Evolutionary conservation across 1,140 invertebrate species (phyloP).

Genomic region (Pararge aegeria): DNA sequence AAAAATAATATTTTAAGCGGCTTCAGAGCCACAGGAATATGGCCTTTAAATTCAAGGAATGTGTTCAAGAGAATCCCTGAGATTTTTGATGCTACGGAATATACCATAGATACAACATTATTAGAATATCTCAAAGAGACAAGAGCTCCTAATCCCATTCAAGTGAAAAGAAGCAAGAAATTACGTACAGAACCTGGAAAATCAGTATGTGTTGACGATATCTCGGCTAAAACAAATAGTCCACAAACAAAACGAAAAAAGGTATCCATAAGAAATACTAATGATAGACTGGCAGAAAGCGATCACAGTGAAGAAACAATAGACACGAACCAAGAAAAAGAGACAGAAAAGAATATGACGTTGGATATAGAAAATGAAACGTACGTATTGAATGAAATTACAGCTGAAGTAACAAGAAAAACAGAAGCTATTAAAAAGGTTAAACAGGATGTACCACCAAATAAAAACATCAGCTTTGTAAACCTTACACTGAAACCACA

Average conservation of each 20-base stretch:
- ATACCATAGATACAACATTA: constrained; percentile 16
- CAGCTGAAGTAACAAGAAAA: constrained; percentile 1
- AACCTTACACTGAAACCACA: neutral
- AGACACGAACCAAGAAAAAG: constrained; percentile 4
- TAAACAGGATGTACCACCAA: neutral
- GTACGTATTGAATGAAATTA: constrained; percentile 6
- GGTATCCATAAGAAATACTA: too few relatives aligned
- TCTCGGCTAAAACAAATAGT: neutral
- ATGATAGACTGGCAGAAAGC: too few relatives aligned
- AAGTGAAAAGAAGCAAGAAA: constrained; percentile 22
- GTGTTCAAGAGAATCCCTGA: constrained; percentile 43
- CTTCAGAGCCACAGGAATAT: constrained; percentile 47
- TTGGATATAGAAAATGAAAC: constrained; percentile 1
- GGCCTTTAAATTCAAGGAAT: constrained; percentile 37
- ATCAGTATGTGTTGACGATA: constrained; percentile 13
- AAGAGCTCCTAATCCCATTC: constrained; percentile 22
- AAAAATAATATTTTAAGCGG: constrained; percentile 37
- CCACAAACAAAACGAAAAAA: too few relatives aligned
- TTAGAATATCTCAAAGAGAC: constrained; percentile 23
- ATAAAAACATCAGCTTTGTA: neutral
- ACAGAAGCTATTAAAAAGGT: too few relatives aligned
- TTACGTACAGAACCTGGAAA: constrained; percentile 12
- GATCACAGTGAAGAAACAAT: neutral
- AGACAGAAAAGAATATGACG: constrained; percentile 3
- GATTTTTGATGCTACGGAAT: constrained; percentile 8